Base-by-base conservation (phyloP, 2,113 vertebrate species). In the Toxostoma redivivum region DNA sequence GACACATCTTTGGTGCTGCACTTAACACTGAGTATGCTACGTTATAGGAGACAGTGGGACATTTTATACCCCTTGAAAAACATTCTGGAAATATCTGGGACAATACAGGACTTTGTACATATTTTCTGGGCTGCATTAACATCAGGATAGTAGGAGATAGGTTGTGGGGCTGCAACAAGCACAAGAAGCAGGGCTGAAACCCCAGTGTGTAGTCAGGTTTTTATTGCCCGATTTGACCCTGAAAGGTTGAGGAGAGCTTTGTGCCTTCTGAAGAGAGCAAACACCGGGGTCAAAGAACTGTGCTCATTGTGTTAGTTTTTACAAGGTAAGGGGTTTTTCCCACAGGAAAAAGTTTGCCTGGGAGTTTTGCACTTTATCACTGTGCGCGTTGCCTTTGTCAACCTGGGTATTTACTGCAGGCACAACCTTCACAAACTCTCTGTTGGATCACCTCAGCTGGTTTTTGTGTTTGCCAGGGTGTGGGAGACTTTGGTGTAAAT, bases 251-350 rank as follows among this genome's bases (percentile, higher is more conserved):
- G 89, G 79, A 89, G 82, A 94, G 73, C 89, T 97, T 96, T 97
- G 94, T 88, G 96, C 70, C 73, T 81, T 87, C 84, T 42, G 40
- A 90, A 89, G 56, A 92, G 58, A 96, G 92, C 94, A 97, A 97
- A 98, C 88, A 95, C 9, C 0, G 3, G 51, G 82, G 83, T 94
- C 91, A 96, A 61, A 69, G 69, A 66, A 91, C 70, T 16, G 6
- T 69, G 79, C 92, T 66, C 60, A 84, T 84, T 79, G 80, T 92
- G 33, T 88, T 87, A 4, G 67, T 38, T 77, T 91, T 88, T 40
- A 83, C 94, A 97, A 97, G 95, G 95, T 95, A 89, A 95, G 57
- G 66, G 33, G 0, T 65, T 92, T 97, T 97, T 96, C 97, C 96
- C 97, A 97, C 91, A 95, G 97, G 94, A 94, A 95, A 96, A 90